These are phyloP conservation scores for Tineola bisselliella DNA, from an alignment of 2,888 invertebrate species.

Conservation along the genomic window DNA sequence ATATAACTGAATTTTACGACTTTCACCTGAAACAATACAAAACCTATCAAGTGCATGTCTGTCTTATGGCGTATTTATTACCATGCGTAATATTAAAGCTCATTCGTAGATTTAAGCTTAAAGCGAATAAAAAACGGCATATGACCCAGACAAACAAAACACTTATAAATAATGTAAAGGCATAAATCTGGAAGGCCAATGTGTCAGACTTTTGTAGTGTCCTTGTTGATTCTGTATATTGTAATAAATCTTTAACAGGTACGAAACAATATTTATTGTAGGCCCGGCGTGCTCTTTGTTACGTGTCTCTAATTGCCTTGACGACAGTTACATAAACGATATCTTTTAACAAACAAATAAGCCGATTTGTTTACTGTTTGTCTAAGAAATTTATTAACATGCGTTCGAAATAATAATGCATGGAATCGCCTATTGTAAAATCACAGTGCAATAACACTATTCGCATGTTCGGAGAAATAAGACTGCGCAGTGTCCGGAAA, in stretches of 20 bases:
- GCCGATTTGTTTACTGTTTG: neutral
- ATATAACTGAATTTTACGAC: slow-evolving; percentile 99
- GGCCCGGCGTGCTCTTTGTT: slow-evolving; percentile 22
- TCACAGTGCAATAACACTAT: neutral
- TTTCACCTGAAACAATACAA: slow-evolving; percentile 82
- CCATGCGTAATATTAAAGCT: no score
- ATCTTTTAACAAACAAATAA: neutral
- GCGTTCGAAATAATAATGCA: neutral
- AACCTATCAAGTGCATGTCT: neutral
- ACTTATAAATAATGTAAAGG: slow-evolving; percentile 16
- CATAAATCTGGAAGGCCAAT: slow-evolving; percentile 13
- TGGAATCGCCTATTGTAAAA: neutral
- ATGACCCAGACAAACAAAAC: slow-evolving; percentile 12
- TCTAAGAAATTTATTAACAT: neutral
- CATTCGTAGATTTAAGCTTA: neutral
- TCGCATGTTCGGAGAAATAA: neutral
- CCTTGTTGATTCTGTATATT: neutral
- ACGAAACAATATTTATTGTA: neutral
- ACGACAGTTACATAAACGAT: slow-evolving; percentile 23
- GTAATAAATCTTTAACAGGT: slow-evolving; percentile 13
- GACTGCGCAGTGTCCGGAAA: neutral
- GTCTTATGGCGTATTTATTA: neutral
- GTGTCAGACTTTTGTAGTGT: neutral
- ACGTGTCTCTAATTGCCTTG: slow-evolving; percentile 33
- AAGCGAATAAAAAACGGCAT: slow-evolving; percentile 9